Base-by-base conservation (phyloP, 2,797 vertebrate genomes). In the Prionace glauca region DNA sequence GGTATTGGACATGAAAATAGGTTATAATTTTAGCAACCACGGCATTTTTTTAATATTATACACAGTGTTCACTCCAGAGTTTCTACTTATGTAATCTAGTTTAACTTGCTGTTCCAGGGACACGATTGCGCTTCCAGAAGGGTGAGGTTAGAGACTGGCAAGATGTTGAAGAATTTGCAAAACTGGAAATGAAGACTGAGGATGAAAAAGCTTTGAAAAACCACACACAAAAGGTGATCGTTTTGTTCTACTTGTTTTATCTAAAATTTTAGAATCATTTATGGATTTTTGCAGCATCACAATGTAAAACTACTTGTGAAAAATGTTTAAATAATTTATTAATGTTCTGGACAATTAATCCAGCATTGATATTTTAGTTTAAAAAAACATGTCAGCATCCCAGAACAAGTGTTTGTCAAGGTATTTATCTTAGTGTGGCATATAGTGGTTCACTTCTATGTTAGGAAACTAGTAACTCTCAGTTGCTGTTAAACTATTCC, bases 111-210 rank as follows among this genome's bases (percentile, higher is more conserved):
- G 26, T 94, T 95, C n/a, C 96, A 99, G 99, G 99, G 97, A 99
- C 99, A 96, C 98, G 99, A 96, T 97, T 99, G 93, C 99, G 99
- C 96, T 99, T 99, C 97, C 99, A 99, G 96, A 98, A 98, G 97
- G 99, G 99, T 96, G 97, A 96, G 96, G 98, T 98, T 96, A 98
- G 98, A 95, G 98, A 99, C 95, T 99, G 99, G 99, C 99, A 99
- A 96, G 98, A 99, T 69, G 98, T 98, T 10, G 99, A 99, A 96
- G 99, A 99, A 96, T 98, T 99, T 95, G 97, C 97, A 96, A 98
- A 98, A 96, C 98, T 97, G 18, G 98, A 98, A 96, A 97, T 98
- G 7, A 98, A 98, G 96, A 98, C 98, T 91, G 98, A 98, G 91
- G 98, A 98, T 96, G 98, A 99, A 77, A 95, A 95, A 95, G 32